phyloP scores from a whole-genome alignment of 2,113 vertebrate genomes.

The Sisor rabdophorus region DNA sequence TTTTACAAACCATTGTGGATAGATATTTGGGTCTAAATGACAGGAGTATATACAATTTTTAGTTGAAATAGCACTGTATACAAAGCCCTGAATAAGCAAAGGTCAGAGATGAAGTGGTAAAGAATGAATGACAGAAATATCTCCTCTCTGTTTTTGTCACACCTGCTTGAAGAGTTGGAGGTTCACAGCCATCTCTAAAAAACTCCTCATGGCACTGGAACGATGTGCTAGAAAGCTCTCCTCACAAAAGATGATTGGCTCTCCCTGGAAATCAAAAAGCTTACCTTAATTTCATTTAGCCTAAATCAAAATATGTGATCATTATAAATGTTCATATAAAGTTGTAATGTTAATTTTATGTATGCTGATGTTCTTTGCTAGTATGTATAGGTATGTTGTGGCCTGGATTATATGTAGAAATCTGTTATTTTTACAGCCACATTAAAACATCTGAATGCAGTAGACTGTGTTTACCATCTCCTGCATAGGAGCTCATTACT shows the following conservation, averaged over 20 bases:
- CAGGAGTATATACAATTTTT: background rate
- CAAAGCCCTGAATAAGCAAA: background rate
- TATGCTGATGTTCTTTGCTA: background rate
- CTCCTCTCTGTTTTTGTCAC: constrained; percentile 26
- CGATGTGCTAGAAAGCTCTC: constrained; percentile 88
- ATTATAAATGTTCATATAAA: background rate
- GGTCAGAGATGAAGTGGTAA: background rate
- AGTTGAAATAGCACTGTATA: background rate
- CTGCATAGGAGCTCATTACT: constrained; percentile 59
- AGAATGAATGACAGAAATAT: background rate
- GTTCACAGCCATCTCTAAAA: constrained; percentile 91
- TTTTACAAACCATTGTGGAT: constrained; percentile 46
- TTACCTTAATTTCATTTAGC: constrained; percentile 27
- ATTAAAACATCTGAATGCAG: constrained; percentile 30
- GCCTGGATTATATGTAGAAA: constrained; percentile 34
- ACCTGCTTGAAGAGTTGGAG: constrained; percentile 99
- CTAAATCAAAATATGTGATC: background rate
- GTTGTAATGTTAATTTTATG: background rate
- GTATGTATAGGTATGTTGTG: background rate
- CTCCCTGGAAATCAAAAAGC: constrained; percentile 73
- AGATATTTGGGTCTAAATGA: background rate
- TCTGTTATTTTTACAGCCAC: constrained; percentile 17
- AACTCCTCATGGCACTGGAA: constrained; percentile 84
- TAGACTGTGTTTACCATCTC: constrained; percentile 32
- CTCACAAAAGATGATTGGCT: constrained; percentile 91